Conservation (phyloP, 1,140 invertebrate genomes). For the Sminthurides bifidus region DNA sequence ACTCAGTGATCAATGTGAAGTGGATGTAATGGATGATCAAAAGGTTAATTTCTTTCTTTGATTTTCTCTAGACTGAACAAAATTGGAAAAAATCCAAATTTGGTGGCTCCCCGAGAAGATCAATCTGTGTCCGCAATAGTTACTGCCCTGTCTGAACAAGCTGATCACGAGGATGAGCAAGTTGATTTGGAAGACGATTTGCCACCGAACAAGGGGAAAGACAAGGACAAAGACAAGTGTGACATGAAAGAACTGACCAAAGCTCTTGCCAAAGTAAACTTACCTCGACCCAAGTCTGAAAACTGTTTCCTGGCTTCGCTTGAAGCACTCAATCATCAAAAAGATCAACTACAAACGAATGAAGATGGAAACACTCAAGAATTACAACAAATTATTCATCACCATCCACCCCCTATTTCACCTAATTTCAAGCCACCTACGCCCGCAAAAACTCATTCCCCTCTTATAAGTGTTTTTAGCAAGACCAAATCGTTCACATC, state of each 20-base stretch:
- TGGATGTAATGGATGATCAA: too few relatives aligned
- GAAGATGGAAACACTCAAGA: neutral
- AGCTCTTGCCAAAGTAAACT: constrained; percentile 47
- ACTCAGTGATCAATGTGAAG: too few relatives aligned
- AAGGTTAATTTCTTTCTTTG: constrained; percentile 6
- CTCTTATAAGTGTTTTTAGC: neutral
- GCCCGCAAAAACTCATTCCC: too few relatives aligned
- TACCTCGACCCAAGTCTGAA: constrained; percentile 69
- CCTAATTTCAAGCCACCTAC: too few relatives aligned
- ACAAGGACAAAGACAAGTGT: constrained; percentile 33
- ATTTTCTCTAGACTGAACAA: constrained; percentile 68
- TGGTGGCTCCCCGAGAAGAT: constrained; percentile 68
- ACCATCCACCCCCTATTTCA: neutral
- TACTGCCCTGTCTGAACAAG: constrained; percentile 75
- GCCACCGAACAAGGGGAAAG: constrained; percentile 23
- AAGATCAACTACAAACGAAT: neutral
- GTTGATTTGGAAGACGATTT: constrained; percentile 25
- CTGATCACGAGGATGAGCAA: constrained; percentile 49
- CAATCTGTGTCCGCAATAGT: constrained; percentile 84
- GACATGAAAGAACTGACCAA: constrained; percentile 40
- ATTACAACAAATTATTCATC: neutral
- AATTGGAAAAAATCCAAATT: constrained; percentile 95
- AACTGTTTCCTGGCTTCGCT: constrained; percentile 57
- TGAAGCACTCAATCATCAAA: constrained; percentile 25
- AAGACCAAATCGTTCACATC: too few relatives aligned